A percentile compares a stretch with the other conserved stretches of the same genome.
These are phyloP conservation scores for Heliconius nattereri DNA, from an alignment of 1,140 invertebrate species.

Conservation along the genomic window DNA sequence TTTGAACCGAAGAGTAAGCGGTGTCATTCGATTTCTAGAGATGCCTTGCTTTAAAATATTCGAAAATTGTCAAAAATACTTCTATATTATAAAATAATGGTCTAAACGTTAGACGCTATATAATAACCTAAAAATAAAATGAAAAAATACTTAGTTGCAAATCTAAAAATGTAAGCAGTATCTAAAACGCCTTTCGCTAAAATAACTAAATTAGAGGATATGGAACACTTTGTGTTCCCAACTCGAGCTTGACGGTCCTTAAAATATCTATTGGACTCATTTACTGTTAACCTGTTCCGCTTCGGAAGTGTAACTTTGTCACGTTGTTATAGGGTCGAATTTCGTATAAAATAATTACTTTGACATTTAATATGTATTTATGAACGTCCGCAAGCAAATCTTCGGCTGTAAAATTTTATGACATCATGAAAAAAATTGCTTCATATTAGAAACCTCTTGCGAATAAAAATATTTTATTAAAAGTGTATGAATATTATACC, in stretches of 20 bases:
- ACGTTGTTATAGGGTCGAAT: slow-evolving; percentile 15
- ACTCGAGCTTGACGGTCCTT: background rate
- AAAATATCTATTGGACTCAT: background rate
- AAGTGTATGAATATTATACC: background rate
- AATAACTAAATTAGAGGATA: background rate
- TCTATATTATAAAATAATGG: too few species aligned
- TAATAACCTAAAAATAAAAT: too few species aligned
- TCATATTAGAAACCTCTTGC: background rate
- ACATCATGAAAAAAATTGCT: slow-evolving; percentile 14
- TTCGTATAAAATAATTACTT: slow-evolving; percentile 10
- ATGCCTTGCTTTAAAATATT: background rate
- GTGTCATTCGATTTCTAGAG: background rate
- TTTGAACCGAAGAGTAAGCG: background rate
- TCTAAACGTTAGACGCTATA: too few species aligned
- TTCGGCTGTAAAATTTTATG: slow-evolving; percentile 24
- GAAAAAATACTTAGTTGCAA: too few species aligned
- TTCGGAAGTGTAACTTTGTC: background rate
- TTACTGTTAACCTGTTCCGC: background rate
- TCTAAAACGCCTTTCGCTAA: background rate
- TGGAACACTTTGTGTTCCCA: background rate
- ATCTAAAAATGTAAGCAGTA: too few species aligned
- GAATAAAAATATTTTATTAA: background rate
- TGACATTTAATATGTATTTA: slow-evolving; percentile 26
- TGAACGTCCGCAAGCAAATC: slow-evolving; percentile 16
- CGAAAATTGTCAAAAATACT: background rate